Percentiles rank a stretch among this genome's conserved stretches.
phyloP scores from a whole-genome alignment of 1,140 invertebrate species.

The Anastatus disparis region DNA sequence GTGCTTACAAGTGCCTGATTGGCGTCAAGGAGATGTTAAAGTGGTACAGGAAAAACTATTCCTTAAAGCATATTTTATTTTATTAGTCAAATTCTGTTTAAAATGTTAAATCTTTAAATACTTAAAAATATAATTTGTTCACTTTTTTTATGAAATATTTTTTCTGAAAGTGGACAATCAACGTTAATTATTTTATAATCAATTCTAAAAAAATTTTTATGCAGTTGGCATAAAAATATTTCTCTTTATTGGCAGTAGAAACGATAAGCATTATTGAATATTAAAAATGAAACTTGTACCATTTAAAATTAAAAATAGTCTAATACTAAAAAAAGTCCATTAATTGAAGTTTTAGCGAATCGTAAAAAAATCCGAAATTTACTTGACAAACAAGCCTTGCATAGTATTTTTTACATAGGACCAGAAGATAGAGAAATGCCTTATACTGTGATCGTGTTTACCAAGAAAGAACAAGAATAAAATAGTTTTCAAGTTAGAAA shows the following conservation, averaged over 20 bases:
- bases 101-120: too few species aligned
- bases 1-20: conserved; percentile 45
- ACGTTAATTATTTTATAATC: too few species aligned
- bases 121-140: too few species aligned
- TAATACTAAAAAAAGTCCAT: too few species aligned
- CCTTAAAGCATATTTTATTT: too few species aligned
- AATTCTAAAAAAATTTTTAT: neutral
- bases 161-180: too few species aligned
- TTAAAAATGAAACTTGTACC: neutral
- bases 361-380: conserved; percentile 12
- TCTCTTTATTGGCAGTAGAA: neutral
- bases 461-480: conserved; percentile 39
- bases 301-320: too few species aligned
- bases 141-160: too few species aligned
- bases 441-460: conserved; percentile 51
- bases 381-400: conserved; percentile 27
- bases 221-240: neutral
- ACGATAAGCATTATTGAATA: neutral
- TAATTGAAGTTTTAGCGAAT: too few species aligned
- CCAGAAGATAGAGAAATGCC: conserved; percentile 35
- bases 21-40: conserved; percentile 7
- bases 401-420: conserved; percentile 25
- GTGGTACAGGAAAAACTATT: too few species aligned
- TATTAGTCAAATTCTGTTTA: too few species aligned
- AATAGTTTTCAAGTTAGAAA: conserved; percentile 40